Percentiles rank a stretch among this genome's conserved stretches.
Conservation (phyloP, 2,113 vertebrate species). For the Lontra canadensis region DNA sequence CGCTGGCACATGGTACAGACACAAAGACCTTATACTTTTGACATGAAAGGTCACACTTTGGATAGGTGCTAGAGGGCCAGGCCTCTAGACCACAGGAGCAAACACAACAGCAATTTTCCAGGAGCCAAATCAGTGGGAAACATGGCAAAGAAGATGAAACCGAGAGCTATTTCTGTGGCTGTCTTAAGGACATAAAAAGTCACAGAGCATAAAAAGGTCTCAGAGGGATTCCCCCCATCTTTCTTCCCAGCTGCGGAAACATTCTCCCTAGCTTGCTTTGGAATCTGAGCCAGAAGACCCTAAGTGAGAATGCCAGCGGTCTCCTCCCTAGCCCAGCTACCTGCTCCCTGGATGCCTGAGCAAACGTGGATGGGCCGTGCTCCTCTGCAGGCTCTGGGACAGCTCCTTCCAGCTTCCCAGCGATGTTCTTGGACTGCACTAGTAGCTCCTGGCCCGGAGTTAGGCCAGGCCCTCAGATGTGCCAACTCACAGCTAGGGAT, state of each 20-base stretch:
- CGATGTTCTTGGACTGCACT: constrained; percentile 53
- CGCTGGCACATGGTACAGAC: neutral
- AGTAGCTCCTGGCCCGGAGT: constrained; percentile 32
- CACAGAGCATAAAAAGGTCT: constrained; percentile 7
- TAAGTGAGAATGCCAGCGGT: neutral
- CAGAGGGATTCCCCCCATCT: constrained; percentile 23
- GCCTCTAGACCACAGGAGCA: constrained; percentile 58
- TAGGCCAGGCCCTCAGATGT: constrained; percentile 25
- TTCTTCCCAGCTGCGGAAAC: constrained; percentile 28
- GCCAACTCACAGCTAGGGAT: constrained; percentile 45
- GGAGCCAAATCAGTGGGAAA: constrained; percentile 71
- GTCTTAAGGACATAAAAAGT: constrained; percentile 42
- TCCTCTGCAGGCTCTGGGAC: neutral
- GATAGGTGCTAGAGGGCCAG: constrained; percentile 1
- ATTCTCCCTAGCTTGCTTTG: neutral
- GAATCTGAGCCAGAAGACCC: constrained; percentile 48
- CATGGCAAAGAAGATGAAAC: constrained; percentile 69
- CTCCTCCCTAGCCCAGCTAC: neutral
- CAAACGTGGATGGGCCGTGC: neutral
- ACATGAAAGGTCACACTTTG: constrained; percentile 49
- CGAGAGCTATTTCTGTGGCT: constrained; percentile 63
- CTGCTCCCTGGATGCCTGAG: neutral
- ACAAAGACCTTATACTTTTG: neutral
- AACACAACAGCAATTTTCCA: constrained; percentile 64
- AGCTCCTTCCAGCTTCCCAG: constrained; percentile 43